Base-by-base conservation (phyloP, 2,888 invertebrate species). In the Alviniconcha strummeri region DNA sequence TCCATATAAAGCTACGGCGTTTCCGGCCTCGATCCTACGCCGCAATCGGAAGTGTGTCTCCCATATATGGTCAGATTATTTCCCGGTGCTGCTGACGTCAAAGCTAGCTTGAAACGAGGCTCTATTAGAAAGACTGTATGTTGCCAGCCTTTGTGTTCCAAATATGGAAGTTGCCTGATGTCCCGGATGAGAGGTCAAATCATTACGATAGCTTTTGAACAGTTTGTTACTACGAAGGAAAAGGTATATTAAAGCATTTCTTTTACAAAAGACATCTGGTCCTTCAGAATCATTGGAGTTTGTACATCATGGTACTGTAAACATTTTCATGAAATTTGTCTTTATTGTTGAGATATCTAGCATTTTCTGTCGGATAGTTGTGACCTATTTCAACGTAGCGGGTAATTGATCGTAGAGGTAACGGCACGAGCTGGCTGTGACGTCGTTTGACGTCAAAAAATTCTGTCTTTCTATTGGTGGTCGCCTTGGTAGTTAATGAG, bases 111-210 rank as follows among this genome's bases (percentile, higher is more conserved):
- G 82, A 8, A 86, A 82, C 83, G 85, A 76, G 84, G 86, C 83
- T 83, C 84, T 84, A 85, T 78, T 80, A 78, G 83, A 84, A 82
- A 76, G 82, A 83, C 84, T 84, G 85, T 74, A 79, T 86, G 83
- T 75, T 82, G 77, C 76, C 36, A 83, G 83, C 84, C 84, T 84
- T 90, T 89, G 88, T 88, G 84, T 90, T 82, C 91, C 92, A 89
- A 89, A 91, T 91, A 90, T 88, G 92, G 92, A 87, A 88, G 88
- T 87, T 86, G 84, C 84, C 87, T 86, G 54, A 75, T 13, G 56
- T 54, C 77, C 80, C 75, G 84, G 71, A 82, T 82, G 83, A 82
- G 83, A 85, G 84, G 77, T 85, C 75, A 78, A 69, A 55, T 76
- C 69, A 72, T 75, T 83, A 78, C 52, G 67, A 71, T 55, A 57